Conservation (phyloP, 2,888 invertebrate species). For the Lucinisca nassula region DNA sequence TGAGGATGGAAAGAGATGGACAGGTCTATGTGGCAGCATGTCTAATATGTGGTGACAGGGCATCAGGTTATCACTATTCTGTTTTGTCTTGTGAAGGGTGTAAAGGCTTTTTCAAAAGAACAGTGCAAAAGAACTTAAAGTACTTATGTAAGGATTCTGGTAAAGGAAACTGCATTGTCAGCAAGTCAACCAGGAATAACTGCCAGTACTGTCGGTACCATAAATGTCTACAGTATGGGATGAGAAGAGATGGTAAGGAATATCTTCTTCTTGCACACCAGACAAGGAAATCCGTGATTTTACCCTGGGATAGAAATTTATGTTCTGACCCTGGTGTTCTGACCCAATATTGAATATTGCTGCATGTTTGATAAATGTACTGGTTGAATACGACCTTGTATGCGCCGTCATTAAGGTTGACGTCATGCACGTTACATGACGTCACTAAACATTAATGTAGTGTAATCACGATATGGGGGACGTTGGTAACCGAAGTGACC, state of each 20-base stretch:
- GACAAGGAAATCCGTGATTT: no score
- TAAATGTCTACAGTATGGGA: conserved; percentile 86
- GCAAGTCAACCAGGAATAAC: conserved; percentile 87
- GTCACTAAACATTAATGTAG: no score
- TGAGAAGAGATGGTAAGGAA: conserved; percentile 88
- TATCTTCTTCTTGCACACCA: no score
- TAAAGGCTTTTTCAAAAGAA: conserved; percentile 88
- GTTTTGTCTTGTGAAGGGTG: conserved; percentile 88
- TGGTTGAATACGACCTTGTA: no score
- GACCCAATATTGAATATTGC: no score
- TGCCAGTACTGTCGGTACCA: conserved; percentile 87
- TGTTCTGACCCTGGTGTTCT: no score
- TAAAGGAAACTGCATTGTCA: conserved; percentile 84
- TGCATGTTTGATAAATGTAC: no score
- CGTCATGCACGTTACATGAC: no score
- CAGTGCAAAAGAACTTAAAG: conserved; percentile 86
- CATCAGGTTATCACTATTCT: conserved; percentile 87
- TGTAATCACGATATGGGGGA: no score
- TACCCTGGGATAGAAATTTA: no score
- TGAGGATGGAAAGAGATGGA: neutral
- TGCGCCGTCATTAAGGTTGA: no score
- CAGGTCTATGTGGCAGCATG: conserved; percentile 68
- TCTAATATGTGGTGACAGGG: conserved; percentile 86
- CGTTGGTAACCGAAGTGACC: no score
- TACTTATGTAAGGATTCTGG: conserved; percentile 86